Evolutionary conservation across 2,888 invertebrate species (phyloP).

Genomic region (Auanema sp.): DNA sequence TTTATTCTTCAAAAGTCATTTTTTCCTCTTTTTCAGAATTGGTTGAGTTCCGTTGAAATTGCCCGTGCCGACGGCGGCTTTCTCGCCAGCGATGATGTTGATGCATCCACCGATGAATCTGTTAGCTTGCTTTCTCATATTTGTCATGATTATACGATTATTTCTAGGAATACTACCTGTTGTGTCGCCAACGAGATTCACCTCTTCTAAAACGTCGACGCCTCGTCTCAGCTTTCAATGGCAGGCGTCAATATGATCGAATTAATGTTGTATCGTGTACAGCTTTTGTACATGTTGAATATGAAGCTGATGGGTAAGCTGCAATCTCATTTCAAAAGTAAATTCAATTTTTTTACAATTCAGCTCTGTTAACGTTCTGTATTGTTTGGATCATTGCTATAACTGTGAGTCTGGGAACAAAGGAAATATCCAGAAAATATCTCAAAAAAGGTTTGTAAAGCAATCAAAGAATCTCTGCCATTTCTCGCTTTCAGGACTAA

Average conservation of each 20-base stretch:
- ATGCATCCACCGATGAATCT: neutral
- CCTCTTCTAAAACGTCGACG: slow-evolving; percentile 15
- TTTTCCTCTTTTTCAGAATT: neutral
- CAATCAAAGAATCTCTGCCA: neutral
- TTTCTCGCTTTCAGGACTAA: slow-evolving; percentile 7
- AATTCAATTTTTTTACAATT: neutral
- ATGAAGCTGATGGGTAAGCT: slow-evolving; percentile 14
- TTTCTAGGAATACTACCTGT: slow-evolving; percentile 13
- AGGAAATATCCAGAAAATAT: slow-evolving; percentile 1
- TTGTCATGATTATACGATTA: neutral
- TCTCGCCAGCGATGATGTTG: slow-evolving; percentile 6
- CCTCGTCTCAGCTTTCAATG: neutral
- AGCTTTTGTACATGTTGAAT: slow-evolving; percentile 15
- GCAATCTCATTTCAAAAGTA: neutral
- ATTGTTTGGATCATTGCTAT: slow-evolving; percentile 11
- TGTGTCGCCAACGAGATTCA: slow-evolving; percentile 9
- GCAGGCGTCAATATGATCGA: neutral
- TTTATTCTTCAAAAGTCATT: neutral
- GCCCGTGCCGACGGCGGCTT: slow-evolving; percentile 14
- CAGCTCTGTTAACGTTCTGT: slow-evolving; percentile 7
- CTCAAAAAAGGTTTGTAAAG: neutral
- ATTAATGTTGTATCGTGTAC: slow-evolving; percentile 13
- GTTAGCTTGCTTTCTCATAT: neutral
- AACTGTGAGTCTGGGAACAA: slow-evolving; percentile 1
- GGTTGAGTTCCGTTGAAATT: slow-evolving; percentile 11